Evolutionary conservation across 2,797 vertebrate species (phyloP).

Genomic region (Propithecus deckenii): DNA sequence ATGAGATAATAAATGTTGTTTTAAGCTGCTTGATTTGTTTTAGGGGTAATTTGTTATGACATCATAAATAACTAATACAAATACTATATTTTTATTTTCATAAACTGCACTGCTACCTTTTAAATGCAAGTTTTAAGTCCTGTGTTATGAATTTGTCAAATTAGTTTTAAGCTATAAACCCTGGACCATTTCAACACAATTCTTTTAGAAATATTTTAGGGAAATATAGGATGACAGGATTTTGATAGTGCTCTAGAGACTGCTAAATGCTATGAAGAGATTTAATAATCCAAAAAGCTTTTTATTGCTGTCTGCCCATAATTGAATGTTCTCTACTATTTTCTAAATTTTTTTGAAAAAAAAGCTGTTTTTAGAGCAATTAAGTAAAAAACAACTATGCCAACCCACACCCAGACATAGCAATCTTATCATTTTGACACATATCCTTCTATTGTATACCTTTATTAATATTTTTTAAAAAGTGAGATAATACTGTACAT

Average conservation of each 20-base stretch:
- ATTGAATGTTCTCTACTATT: not conserved
- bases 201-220: slow-evolving; percentile 8
- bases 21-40: not conserved
- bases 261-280: not conserved
- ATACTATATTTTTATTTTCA: not conserved
- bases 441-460: not conserved
- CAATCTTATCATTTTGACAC: not conserved
- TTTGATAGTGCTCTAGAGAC: not conserved
- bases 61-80: no score
- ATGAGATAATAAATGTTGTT: not conserved
- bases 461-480: not conserved
- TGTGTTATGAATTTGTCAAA: not conserved
- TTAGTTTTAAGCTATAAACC: not conserved
- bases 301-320: not conserved
- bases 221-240: not conserved
- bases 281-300: not conserved
- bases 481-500: not conserved
- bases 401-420: not conserved
- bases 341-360: not conserved
- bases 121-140: not conserved
- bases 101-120: not conserved
- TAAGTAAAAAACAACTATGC: not conserved
- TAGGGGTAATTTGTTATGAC: not conserved
- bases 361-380: not conserved
- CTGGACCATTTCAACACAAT: not conserved